Base-by-base conservation (phyloP, 2,113 vertebrate genomes). In the Pungitius pungitius region DNA sequence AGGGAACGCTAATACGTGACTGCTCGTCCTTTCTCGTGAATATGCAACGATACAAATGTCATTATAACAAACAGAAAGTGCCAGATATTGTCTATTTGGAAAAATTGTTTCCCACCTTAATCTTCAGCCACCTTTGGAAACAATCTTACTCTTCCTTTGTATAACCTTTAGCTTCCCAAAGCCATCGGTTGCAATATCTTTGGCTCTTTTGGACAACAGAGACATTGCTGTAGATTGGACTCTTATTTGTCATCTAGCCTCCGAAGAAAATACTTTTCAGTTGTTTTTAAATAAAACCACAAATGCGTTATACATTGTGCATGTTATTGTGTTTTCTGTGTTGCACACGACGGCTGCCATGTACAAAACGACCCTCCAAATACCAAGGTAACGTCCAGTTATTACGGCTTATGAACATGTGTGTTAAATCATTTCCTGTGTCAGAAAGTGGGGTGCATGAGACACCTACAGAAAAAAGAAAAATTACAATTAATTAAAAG, bases 301-400 rank as follows among this genome's bases (percentile, higher is more conserved):
- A 20, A n/a, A 14, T 51, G 15, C 47, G 43, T 17, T 9, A 3
- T n/a, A 15, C 26, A 26, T 24, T 40, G 20, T 40, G 27, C 14
- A 58, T 45, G 26, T 57, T 45, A 8, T 1, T 56, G 27, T n/a
- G 54, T 40, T 17, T 75, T 39, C 6, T 75, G 47, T 60, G 45
- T 40, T 22, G 20, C 35, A 6, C 43, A 52, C 42, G 8, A 40
- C 63, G 57, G 33, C 58, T 26, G 42, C 42, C 47, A 73, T 57
- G 62, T 73, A 49, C n/a, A 12, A 51, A 51, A 9, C n/a, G 11
- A 11, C 55, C 45, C 56, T 37, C 26, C 45, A 30, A 73, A 54
- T 18, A 55, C 20, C 11, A 37, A 66, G 61, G 54, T 54, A 43
- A 27, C 7, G 43, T 42, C 2, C 26, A 11, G 42, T 4, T 42